phyloP scores from a whole-genome alignment of 2,797 vertebrate species.

The Sylvilagus floridanus region DNA sequence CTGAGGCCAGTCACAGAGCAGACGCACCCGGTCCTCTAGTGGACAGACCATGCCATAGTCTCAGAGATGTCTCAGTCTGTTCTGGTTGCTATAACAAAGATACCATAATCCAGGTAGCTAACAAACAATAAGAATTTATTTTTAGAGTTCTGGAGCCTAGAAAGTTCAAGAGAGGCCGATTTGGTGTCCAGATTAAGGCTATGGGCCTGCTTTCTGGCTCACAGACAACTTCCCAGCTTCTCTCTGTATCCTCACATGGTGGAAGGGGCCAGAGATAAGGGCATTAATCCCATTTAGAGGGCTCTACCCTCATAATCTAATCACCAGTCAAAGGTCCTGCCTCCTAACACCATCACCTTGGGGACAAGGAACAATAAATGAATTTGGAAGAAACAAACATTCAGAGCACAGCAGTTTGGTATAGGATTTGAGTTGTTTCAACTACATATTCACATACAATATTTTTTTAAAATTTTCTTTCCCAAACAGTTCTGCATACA shows the following conservation, averaged over 20 bases:
- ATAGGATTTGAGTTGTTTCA: neutral
- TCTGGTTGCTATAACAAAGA: neutral
- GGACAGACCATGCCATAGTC: fast-evolving
- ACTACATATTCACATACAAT: neutral
- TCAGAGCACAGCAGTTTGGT: neutral
- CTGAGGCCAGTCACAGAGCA: neutral
- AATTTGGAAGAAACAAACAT: neutral
- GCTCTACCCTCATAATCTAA: neutral
- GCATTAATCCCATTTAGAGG: neutral
- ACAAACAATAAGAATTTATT: neutral
- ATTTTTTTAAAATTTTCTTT: neutral
- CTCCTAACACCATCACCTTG: neutral
- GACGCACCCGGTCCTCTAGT: fast-evolving
- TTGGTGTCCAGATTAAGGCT: neutral
- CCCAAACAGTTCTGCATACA: neutral
- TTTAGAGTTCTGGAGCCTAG: neutral
- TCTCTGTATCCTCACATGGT: neutral
- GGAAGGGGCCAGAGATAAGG: neutral
- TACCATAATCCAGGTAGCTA: neutral
- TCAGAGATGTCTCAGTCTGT: neutral
- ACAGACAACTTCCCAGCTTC: neutral
- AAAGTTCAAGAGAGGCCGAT: neutral
- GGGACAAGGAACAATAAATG: neutral
- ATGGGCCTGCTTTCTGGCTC: neutral
- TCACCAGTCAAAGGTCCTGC: too few relatives aligned